Evolutionary conservation across 2,797 vertebrate genomes (phyloP).

Genomic region (Oreonectes daqikongensis): DNA sequence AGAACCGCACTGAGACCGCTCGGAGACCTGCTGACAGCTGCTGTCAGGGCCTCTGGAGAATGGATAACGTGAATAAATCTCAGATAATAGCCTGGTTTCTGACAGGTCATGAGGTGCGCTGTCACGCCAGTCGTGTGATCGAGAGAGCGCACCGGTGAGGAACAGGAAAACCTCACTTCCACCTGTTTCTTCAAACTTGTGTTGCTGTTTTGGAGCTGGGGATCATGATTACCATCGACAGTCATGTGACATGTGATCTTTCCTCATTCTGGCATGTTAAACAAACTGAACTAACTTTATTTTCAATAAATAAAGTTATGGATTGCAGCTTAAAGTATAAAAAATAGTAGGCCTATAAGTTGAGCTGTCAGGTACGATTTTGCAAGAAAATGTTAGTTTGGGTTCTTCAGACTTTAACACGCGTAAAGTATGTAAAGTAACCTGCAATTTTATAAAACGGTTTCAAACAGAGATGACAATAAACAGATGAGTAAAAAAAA

Average conservation of each 20-base stretch:
- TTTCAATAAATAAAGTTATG: too few species aligned
- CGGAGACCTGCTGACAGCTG: slow-evolving; percentile 30
- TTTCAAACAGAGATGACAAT: too few species aligned
- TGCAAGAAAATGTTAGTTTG: too few species aligned
- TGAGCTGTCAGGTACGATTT: too few species aligned
- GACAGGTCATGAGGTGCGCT: slow-evolving; percentile 38
- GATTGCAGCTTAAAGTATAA: too few species aligned
- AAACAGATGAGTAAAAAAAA: too few species aligned
- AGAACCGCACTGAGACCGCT: slow-evolving; percentile 40
- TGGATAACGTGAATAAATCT: slow-evolving; percentile 19
- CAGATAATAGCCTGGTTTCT: slow-evolving; percentile 32
- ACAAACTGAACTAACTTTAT: too few species aligned
- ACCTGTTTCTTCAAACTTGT: slow-evolving; percentile 31
- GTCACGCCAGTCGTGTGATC: slow-evolving; percentile 30
- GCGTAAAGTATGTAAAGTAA: too few species aligned
- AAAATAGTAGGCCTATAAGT: too few species aligned
- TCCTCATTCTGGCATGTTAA: not conserved
- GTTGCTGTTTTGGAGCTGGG: not conserved
- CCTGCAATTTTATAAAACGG: too few species aligned
- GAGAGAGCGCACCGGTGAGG: slow-evolving; percentile 27
- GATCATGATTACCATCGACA: not conserved
- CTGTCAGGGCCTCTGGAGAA: slow-evolving; percentile 41
- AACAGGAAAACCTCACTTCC: slow-evolving; percentile 43
- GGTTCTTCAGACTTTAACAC: too few species aligned
- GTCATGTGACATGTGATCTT: slow-evolving; percentile 8